Conservation (phyloP, 2,888 invertebrate species). For the Nemapogon koenigi region DNA sequence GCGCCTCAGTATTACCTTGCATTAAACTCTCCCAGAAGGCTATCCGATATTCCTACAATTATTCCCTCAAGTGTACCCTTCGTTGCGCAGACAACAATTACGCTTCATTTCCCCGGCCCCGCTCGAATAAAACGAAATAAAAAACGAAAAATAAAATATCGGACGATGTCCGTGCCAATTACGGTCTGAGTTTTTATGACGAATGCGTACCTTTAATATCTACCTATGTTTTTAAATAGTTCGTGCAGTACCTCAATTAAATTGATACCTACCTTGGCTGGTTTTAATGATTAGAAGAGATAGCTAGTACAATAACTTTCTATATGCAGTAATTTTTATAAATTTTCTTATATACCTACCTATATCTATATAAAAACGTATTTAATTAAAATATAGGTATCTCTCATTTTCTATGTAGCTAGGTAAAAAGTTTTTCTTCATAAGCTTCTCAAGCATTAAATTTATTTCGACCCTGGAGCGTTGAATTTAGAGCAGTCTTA, state of each 20-base stretch:
- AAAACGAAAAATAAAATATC: conserved; percentile 47
- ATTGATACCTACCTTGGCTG: too few species aligned
- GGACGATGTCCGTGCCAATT: conserved; percentile 41
- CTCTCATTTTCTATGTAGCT: conserved; percentile 15
- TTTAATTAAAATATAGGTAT: not conserved
- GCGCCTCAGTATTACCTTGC: conserved; percentile 39
- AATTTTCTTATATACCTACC: not conserved
- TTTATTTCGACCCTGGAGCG: conserved; percentile 59
- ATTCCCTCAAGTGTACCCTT: conserved; percentile 60
- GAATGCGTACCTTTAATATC: conserved; percentile 3
- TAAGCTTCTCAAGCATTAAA: conserved; percentile 57
- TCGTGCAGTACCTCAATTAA: too few species aligned
- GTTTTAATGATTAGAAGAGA: too few species aligned
- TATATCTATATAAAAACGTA: not conserved
- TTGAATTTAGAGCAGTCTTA: conserved; percentile 57
- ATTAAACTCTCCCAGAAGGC: conserved; percentile 59
- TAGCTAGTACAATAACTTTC: too few species aligned
- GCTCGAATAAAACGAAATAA: conserved; percentile 52
- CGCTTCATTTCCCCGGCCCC: conserved; percentile 31
- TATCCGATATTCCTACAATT: conserved; percentile 54
- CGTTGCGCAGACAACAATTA: conserved; percentile 54
- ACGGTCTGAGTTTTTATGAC: conserved; percentile 23
- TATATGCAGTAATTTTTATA: too few species aligned
- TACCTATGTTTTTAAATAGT: too few species aligned
- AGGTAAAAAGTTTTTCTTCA: conserved; percentile 57